Evolutionary conservation across 2,888 invertebrate species (phyloP).

Genomic region (Leptinotarsa tumamoca): DNA sequence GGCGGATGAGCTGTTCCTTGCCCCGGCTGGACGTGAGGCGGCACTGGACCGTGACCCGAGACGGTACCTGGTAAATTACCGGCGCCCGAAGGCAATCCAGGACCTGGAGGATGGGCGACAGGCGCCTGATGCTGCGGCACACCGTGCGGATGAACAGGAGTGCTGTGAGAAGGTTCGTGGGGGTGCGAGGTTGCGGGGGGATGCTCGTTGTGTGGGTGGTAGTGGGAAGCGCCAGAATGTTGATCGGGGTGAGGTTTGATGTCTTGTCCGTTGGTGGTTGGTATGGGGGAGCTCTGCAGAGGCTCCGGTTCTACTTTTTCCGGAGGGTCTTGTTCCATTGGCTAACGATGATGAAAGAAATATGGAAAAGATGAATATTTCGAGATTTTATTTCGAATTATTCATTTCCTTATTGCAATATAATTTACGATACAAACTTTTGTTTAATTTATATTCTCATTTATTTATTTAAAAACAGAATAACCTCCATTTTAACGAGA

Average conservation of each 20-base stretch:
- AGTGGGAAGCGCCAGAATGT: constrained; percentile 46
- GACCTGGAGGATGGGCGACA: constrained; percentile 41
- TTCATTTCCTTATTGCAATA: too few species aligned
- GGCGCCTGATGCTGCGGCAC: constrained; percentile 45
- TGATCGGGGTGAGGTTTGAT: constrained; percentile 45
- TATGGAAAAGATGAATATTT: too few species aligned
- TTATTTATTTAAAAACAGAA: too few species aligned
- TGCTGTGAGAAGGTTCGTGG: constrained; percentile 23
- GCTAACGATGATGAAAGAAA: constrained; percentile 34
- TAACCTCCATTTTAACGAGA: too few species aligned
- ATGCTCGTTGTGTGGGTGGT: constrained; percentile 23
- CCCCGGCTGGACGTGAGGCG: constrained; percentile 46
- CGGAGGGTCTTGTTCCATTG: constrained; percentile 50
- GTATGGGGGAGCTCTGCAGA: constrained; percentile 31
- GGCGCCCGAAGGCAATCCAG: constrained; percentile 25
- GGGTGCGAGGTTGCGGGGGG: constrained; percentile 17
- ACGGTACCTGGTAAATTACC: constrained; percentile 1
- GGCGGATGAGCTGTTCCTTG: constrained; percentile 40
- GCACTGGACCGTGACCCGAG: constrained; percentile 30
- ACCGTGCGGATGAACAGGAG: constrained; percentile 43
- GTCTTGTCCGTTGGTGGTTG: constrained; percentile 31
- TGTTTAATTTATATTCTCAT: too few species aligned
- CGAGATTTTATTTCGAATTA: too few species aligned
- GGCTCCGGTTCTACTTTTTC: constrained; percentile 37
- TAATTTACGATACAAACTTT: too few species aligned